Evolutionary conservation across 2,888 invertebrate genomes (phyloP).

Genomic region (Aphidius colemani): DNA sequence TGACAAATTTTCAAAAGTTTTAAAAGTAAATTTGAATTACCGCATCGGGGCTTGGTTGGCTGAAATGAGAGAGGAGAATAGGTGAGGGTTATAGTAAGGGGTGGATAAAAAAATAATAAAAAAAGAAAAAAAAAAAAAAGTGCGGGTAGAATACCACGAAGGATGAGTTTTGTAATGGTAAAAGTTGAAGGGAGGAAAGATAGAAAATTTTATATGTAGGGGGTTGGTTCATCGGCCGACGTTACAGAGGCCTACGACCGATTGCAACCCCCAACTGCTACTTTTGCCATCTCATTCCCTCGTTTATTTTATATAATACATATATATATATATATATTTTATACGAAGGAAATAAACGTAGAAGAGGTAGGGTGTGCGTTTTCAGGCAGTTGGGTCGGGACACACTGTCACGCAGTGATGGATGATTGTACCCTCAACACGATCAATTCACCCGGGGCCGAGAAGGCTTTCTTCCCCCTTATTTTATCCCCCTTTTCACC

Average conservation of each 20-base stretch:
- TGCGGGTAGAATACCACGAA: not conserved
- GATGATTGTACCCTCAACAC: constrained; percentile 57
- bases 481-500: constrained; percentile 8
- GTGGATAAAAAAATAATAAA: not conserved
- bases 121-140: constrained; percentile 6
- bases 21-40: constrained; percentile 15
- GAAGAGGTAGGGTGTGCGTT: constrained; percentile 45
- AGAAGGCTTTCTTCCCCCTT: constrained; percentile 11
- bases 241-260: constrained; percentile 27
- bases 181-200: constrained; percentile 4
- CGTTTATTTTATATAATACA: constrained; percentile 33
- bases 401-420: constrained; percentile 56
- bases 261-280: constrained; percentile 29
- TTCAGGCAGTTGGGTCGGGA: constrained; percentile 48
- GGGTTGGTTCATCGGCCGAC: constrained; percentile 49
- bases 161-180: constrained; percentile 1
- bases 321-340: constrained; percentile 7
- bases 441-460: constrained; percentile 41
- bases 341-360: constrained; percentile 25
- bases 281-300: constrained; percentile 19
- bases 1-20: constrained; percentile 7
- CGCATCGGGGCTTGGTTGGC: not conserved
- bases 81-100: not conserved
- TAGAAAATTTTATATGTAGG: constrained; percentile 25
- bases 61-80: constrained; percentile 10